Evolutionary conservation across 2,113 vertebrate genomes (phyloP).

Genomic region (Antechinus stuartii): DNA sequence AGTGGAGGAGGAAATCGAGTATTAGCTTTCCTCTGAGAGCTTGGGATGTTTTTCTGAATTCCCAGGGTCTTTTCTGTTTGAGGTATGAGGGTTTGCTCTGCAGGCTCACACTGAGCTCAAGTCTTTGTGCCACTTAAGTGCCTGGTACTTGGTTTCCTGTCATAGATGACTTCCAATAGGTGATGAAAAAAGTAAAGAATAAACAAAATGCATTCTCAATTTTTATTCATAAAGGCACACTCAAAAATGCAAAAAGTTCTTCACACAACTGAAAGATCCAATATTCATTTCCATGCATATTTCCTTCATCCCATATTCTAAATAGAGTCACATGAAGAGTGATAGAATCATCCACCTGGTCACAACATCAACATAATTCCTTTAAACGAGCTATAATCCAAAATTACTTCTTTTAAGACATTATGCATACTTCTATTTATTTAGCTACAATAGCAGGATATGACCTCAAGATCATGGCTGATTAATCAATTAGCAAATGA

Average conservation of each 20-base stretch:
- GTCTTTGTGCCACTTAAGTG: neutral
- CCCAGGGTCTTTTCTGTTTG: neutral
- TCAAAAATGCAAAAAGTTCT: constrained; percentile 1
- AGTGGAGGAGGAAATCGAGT: constrained; percentile 7
- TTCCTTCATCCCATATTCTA: constrained; percentile 14
- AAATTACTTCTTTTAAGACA: constrained; percentile 10
- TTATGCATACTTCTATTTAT: neutral
- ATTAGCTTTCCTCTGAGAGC: neutral
- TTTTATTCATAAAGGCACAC: constrained; percentile 19
- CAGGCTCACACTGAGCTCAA: neutral
- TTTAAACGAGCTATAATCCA: neutral
- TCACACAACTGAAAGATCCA: constrained; percentile 39
- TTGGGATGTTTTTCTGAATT: constrained; percentile 21
- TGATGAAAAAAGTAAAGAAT: constrained; percentile 4
- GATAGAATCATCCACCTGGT: neutral
- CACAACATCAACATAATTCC: constrained; percentile 11
- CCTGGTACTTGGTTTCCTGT: constrained; percentile 13
- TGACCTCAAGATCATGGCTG: constrained; percentile 6
- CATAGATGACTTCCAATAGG: neutral
- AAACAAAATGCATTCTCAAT: neutral
- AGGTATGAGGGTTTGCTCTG: neutral
- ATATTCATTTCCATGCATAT: constrained; percentile 45
- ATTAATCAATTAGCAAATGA: neutral
- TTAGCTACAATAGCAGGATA: constrained; percentile 51
- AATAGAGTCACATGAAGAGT: constrained; percentile 42